Evolutionary conservation across 1,140 invertebrate genomes (phyloP).

Genomic region (Megalopta genalis): DNA sequence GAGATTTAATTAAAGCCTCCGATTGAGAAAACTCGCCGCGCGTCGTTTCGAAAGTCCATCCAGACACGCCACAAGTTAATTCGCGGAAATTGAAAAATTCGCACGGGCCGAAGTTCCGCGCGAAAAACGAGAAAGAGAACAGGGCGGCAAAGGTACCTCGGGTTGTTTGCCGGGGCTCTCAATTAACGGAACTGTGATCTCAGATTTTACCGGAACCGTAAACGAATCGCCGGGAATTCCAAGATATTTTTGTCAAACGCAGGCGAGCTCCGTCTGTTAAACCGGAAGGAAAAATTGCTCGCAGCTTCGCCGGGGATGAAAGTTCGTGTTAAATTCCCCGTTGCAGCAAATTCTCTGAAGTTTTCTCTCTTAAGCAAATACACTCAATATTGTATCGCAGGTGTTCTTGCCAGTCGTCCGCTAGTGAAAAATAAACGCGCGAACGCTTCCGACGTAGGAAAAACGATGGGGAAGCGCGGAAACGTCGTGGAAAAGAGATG

Average conservation of each 20-base stretch:
- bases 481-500: neutral
- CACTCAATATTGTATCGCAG: neutral
- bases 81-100: conserved; percentile 14
- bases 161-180: too few species aligned
- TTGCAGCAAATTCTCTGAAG: too few species aligned
- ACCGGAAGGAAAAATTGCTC: too few species aligned
- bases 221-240: too few species aligned
- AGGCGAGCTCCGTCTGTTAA: too few species aligned
- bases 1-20: conserved; percentile 23
- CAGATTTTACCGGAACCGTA: too few species aligned
- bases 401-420: neutral
- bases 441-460: neutral
- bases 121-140: neutral
- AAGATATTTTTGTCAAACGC: too few species aligned
- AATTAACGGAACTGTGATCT: too few species aligned
- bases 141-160: too few species aligned
- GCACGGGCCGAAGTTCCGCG: neutral
- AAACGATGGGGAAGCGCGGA: neutral
- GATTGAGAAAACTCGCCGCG: conserved; percentile 11
- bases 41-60: neutral
- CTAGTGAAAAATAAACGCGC: neutral
- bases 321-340: too few species aligned
- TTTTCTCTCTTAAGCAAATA: too few species aligned
- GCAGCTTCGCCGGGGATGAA: too few species aligned
- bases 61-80: conserved; percentile 2